Evolutionary conservation across 2,888 invertebrate genomes (phyloP).

Genomic region (Hartigia nigra): DNA sequence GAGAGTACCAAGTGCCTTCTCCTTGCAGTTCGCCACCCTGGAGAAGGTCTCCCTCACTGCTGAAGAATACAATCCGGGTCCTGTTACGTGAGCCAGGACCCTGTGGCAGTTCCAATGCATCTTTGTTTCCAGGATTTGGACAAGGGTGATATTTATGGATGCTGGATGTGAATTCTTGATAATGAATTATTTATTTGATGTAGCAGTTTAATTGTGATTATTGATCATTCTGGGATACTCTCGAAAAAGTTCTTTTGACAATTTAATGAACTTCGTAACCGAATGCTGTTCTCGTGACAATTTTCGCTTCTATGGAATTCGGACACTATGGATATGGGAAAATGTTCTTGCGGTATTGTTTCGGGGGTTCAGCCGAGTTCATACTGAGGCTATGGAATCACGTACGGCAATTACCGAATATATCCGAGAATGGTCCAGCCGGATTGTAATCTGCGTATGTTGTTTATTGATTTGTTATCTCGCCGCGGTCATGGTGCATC

Average conservation of each 20-base stretch:
- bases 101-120: conserved; percentile 52
- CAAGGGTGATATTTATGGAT: conserved; percentile 44
- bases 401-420: conserved; percentile 61
- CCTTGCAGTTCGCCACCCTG: background rate
- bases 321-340: background rate
- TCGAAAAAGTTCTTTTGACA: background rate
- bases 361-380: conserved; percentile 1
- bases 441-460: conserved; percentile 65
- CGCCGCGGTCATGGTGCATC: conserved; percentile 25
- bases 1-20: background rate
- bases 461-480: conserved; percentile 64
- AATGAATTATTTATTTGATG: background rate
- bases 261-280: background rate
- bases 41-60: background rate
- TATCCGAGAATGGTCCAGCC: conserved; percentile 54
- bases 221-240: background rate
- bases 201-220: background rate
- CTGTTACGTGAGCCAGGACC: conserved; percentile 31
- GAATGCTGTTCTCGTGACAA: background rate
- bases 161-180: background rate
- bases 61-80: background rate
- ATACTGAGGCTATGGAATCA: conserved; percentile 35
- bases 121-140: conserved; percentile 33
- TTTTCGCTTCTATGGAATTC: background rate
- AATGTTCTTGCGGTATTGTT: background rate